A percentile compares a stretch with the other conserved stretches of the same genome.
Evolutionary conservation across 2,113 vertebrate genomes (phyloP).

Genomic region (Archilochus colubris): DNA sequence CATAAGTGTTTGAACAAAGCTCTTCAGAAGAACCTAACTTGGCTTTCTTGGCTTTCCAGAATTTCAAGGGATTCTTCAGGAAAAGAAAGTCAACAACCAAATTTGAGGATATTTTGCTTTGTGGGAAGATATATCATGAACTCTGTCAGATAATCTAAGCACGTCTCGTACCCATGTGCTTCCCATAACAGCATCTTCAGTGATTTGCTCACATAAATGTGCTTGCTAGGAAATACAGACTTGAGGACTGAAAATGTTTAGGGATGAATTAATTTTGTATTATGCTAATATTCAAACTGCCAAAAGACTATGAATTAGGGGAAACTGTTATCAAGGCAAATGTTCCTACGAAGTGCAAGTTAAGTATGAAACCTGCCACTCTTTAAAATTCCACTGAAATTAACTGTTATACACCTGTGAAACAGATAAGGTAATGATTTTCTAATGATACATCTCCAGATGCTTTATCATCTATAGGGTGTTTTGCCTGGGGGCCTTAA

Average conservation of each 20-base stretch:
- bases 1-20: background rate
- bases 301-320: background rate
- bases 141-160: background rate
- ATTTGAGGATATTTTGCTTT: background rate
- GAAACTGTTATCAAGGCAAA: background rate
- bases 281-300: background rate
- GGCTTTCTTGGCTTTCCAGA: background rate
- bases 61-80: background rate
- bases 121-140: background rate
- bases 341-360: background rate
- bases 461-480: background rate
- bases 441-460: conserved; percentile 7
- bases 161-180: background rate
- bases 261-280: background rate
- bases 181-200: background rate
- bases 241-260: background rate
- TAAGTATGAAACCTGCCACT: background rate
- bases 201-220: background rate
- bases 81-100: background rate
- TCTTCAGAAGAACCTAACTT: background rate
- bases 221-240: background rate
- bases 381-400: conserved; percentile 33
- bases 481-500: background rate
- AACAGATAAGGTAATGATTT: conserved; percentile 13
- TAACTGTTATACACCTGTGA: conserved; percentile 18